phyloP scores from a whole-genome alignment of 2,113 vertebrate species.

The Hystrix cristata region DNA sequence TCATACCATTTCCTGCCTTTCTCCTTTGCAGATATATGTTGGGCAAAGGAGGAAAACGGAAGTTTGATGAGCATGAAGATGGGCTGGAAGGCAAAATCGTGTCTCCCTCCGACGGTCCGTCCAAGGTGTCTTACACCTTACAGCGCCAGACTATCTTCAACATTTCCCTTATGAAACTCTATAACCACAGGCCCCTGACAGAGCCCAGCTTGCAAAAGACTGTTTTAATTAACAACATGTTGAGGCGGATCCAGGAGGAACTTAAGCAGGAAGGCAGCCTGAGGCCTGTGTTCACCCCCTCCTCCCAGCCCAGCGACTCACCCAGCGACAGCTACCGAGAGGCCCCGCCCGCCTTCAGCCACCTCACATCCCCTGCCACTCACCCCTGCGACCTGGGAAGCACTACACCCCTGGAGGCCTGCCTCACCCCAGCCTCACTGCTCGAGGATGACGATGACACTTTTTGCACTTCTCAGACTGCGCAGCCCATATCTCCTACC shows the following conservation, averaged over 20 bases:
- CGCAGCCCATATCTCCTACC: constrained; percentile 84
- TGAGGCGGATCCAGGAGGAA: constrained; percentile 98
- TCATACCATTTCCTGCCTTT: constrained; percentile 61
- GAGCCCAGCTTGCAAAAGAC: constrained; percentile 98
- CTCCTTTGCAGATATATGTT: constrained; percentile 97
- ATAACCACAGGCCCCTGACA: constrained; percentile 95
- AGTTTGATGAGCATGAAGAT: constrained; percentile 99
- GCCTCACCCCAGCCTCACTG: constrained; percentile 97
- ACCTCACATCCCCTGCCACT: constrained; percentile 82
- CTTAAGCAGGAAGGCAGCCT: constrained; percentile 97
- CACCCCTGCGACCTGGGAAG: constrained; percentile 86
- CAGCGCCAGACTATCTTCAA: constrained; percentile 99
- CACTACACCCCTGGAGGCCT: constrained; percentile 91
- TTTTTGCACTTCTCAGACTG: constrained; percentile 91
- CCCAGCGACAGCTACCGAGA: constrained; percentile 94
- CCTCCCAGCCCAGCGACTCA: constrained; percentile 92
- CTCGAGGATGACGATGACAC: constrained; percentile 96
- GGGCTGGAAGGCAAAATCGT: constrained; percentile 99
- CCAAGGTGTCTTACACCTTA: constrained; percentile 99
- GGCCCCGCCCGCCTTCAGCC: constrained; percentile 91
- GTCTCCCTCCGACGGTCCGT: constrained; percentile 93
- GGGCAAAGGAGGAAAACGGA: constrained; percentile 99
- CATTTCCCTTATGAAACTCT: constrained; percentile 99
- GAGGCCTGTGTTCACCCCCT: constrained; percentile 92
- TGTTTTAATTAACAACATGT: constrained; percentile 99